These are phyloP conservation scores for Andrena hattorfiana DNA, from an alignment of 2,888 invertebrate species.

Conservation along the genomic window DNA sequence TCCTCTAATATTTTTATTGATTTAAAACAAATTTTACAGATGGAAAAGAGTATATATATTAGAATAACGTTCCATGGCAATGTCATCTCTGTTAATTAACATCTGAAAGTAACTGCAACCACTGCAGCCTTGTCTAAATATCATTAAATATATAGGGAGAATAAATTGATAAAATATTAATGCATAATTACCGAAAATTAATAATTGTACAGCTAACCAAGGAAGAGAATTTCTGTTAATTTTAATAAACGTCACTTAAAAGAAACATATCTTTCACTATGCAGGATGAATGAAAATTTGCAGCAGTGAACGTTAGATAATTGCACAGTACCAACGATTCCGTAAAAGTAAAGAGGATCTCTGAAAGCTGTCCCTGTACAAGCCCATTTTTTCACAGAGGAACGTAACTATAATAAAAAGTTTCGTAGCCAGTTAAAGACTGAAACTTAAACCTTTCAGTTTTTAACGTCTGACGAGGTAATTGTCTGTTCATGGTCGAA, in stretches of 20 bases:
- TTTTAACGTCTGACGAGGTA: slow-evolving; percentile 4
- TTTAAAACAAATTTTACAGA: no score
- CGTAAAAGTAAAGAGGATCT: background rate
- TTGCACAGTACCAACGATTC: background rate
- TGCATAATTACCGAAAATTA: no score
- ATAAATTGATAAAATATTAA: no score
- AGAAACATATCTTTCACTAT: background rate
- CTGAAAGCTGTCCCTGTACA: background rate
- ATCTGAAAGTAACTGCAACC: no score
- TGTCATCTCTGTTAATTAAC: no score
- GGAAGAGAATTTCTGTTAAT: no score
- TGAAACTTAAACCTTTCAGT: slow-evolving; percentile 24
- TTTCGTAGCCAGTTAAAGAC: slow-evolving; percentile 8
- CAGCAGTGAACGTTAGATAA: background rate
- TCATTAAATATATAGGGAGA: no score
- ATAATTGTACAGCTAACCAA: no score
- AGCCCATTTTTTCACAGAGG: background rate
- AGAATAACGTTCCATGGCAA: no score
- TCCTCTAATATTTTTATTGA: no score
- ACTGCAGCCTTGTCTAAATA: no score
- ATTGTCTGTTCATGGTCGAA: background rate
- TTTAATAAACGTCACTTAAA: background rate
- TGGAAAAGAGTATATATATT: no score
- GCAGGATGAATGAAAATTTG: background rate
- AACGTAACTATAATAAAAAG: slow-evolving; percentile 15